Conservation (phyloP, 2,888 invertebrate genomes). For the Aleiodes leptofemur region DNA sequence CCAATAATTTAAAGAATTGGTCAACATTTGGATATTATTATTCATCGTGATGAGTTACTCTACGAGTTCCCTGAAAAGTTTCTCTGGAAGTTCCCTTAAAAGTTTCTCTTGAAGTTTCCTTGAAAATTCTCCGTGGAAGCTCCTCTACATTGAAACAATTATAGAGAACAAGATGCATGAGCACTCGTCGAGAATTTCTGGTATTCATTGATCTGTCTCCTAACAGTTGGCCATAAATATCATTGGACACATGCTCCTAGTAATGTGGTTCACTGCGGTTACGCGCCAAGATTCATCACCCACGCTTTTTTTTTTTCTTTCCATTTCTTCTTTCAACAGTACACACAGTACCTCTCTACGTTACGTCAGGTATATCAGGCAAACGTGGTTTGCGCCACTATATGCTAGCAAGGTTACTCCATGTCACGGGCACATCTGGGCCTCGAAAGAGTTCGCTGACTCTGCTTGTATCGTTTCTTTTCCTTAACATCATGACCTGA, state of each 20-base stretch:
- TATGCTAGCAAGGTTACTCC: slow-evolving; percentile 42
- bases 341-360: slow-evolving; percentile 15
- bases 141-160: slow-evolving; percentile 31
- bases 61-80: no score
- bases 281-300: slow-evolving; percentile 36
- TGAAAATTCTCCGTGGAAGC: no score
- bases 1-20: no score
- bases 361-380: slow-evolving; percentile 45
- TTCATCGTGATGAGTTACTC: no score
- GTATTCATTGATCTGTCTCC: slow-evolving; percentile 41
- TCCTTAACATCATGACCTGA: slow-evolving; percentile 8
- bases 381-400: slow-evolving; percentile 19
- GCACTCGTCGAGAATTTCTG: slow-evolving; percentile 30
- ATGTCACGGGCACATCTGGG: slow-evolving; percentile 44
- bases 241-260: background rate
- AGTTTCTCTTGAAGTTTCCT: no score
- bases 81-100: no score
- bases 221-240: slow-evolving; percentile 40
- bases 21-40: no score
- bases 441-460: slow-evolving; percentile 34
- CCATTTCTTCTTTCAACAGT: slow-evolving; percentile 4
- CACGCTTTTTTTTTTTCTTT: slow-evolving; percentile 20
- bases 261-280: slow-evolving; percentile 34
- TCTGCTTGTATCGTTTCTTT: background rate
- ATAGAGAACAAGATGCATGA: slow-evolving; percentile 33